Evolutionary conservation across 2,113 vertebrate species (phyloP).

Genomic region (Megaceryle maxima): DNA sequence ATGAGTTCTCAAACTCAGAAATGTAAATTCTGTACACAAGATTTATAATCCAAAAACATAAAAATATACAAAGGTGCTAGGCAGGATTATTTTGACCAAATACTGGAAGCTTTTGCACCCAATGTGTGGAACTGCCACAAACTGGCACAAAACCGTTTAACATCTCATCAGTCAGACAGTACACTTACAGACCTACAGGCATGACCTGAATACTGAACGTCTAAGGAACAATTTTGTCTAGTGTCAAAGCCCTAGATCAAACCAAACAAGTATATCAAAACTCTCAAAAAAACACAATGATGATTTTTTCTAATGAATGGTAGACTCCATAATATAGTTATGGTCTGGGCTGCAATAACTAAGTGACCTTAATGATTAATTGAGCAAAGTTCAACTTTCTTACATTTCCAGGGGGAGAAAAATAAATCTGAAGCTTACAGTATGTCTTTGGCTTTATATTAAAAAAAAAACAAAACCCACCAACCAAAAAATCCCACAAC

Average conservation of each 20-base stretch:
- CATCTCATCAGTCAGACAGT: slow-evolving; percentile 25
- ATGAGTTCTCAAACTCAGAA: neutral
- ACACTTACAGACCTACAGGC: slow-evolving; percentile 30
- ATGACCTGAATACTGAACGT: slow-evolving; percentile 36
- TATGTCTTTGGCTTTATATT: neutral
- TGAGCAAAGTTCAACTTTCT: neutral
- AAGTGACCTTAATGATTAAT: neutral
- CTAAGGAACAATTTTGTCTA: slow-evolving; percentile 20
- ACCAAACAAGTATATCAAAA: neutral
- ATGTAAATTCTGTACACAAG: neutral
- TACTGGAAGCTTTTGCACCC: slow-evolving; percentile 11
- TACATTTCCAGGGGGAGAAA: neutral
- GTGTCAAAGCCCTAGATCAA: neutral
- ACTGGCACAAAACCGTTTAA: slow-evolving; percentile 45
- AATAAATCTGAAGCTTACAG: neutral
- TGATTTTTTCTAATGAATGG: neutral
- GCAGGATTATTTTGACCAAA: neutral
- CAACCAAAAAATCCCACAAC: too few relatives aligned
- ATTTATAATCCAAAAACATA: neutral
- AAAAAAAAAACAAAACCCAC: neutral
- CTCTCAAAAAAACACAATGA: neutral
- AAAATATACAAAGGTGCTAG: neutral
- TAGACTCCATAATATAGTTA: neutral
- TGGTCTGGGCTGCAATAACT: neutral
- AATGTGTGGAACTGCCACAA: slow-evolving; percentile 1